phyloP scores from a whole-genome alignment of 1,140 invertebrate genomes.

The Temnothorax nylanderi region DNA sequence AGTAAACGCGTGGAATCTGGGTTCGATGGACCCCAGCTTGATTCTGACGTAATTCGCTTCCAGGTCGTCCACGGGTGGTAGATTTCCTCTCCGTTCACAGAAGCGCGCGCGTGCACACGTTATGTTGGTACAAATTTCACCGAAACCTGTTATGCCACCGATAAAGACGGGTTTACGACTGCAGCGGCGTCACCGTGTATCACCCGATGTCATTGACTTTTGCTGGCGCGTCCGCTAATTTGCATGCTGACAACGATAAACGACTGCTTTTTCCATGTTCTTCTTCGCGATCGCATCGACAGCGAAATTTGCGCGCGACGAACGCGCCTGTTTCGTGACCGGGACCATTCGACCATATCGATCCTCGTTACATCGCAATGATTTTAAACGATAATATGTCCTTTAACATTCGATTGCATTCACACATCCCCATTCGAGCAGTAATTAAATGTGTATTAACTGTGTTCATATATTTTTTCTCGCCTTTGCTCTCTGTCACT shows the following conservation, averaged over 20 bases:
- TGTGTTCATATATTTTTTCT: not conserved
- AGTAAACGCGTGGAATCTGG: constrained; percentile 66
- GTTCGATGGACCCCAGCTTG: constrained; percentile 74
- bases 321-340: not conserved
- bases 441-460: not conserved
- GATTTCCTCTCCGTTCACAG: constrained; percentile 70
- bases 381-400: not conserved
- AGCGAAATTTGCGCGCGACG: constrained; percentile 17
- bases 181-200: constrained; percentile 61
- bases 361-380: not conserved
- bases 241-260: constrained; percentile 66
- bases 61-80: constrained; percentile 72
- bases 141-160: constrained; percentile 74
- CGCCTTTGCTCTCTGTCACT: not conserved
- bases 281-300: constrained; percentile 16
- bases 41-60: constrained; percentile 76
- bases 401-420: not conserved
- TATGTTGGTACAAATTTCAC: constrained; percentile 73
- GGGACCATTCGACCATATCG: not conserved
- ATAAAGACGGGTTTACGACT: constrained; percentile 73
- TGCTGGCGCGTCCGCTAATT: constrained; percentile 55
- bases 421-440: not conserved
- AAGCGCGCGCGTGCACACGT: constrained; percentile 38
- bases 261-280: constrained; percentile 23
- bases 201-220: constrained; percentile 69